Evolutionary conservation across 2,113 vertebrate species (phyloP).

Genomic region (Pongo abelii): DNA sequence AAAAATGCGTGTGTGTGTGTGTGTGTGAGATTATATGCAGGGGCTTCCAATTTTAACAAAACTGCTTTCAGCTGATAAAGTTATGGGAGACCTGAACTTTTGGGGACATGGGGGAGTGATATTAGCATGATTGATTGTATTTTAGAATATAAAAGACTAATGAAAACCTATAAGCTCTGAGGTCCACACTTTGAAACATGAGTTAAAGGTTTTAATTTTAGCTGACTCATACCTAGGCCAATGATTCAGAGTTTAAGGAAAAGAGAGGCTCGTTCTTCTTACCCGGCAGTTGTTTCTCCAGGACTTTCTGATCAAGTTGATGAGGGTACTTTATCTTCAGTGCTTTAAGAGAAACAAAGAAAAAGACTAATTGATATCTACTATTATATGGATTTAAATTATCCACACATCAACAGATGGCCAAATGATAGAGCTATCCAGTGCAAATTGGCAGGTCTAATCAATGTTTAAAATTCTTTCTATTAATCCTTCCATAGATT

Average conservation of each 20-base stretch:
- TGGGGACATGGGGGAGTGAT: rapidly evolving
- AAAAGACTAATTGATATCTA: neutral
- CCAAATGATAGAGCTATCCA: neutral
- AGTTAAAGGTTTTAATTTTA: neutral
- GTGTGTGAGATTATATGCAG: neutral
- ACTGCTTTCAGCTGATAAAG: neutral
- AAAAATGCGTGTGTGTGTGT: too few relatives aligned
- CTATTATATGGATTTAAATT: neutral
- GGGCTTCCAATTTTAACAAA: neutral
- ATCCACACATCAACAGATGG: rapidly evolving
- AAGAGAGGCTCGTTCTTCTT: conserved; percentile 43
- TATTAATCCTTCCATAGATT: neutral
- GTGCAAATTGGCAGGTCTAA: neutral
- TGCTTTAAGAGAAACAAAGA: conserved; percentile 80
- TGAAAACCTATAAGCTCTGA: neutral
- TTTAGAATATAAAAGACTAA: neutral
- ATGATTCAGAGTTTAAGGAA: neutral
- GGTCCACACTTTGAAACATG: neutral
- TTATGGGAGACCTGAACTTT: neutral
- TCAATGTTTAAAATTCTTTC: neutral
- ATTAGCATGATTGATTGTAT: rapidly evolving
- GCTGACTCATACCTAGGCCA: neutral
- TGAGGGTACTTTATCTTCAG: conserved; percentile 91
- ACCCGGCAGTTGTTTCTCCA: conserved; percentile 95
- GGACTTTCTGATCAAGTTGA: conserved; percentile 81